Percentiles rank a stretch among this genome's conserved stretches.
Conservation (phyloP, 2,888 invertebrate species). For the Eupeodes luniger region DNA sequence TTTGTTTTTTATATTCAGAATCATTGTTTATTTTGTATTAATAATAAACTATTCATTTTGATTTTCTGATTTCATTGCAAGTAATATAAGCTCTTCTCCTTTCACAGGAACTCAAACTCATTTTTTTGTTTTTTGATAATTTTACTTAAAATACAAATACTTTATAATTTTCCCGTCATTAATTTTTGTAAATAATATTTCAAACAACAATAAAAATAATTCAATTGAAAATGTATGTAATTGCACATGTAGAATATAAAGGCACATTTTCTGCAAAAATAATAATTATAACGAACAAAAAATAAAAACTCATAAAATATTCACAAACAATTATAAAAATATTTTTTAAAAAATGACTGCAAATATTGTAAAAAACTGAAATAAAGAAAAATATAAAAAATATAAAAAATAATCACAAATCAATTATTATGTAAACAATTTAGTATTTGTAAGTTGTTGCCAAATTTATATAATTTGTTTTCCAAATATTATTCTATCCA, state of each 20-base stretch:
- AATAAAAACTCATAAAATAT: background rate
- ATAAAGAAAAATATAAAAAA: background rate
- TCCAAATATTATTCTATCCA: background rate
- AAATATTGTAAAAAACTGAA: constrained; percentile 2
- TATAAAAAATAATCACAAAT: background rate
- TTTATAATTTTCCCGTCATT: background rate
- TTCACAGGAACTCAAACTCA: background rate
- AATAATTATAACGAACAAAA: background rate
- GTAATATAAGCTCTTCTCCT: no score
- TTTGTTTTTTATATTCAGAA: no score
- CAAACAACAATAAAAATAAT: background rate
- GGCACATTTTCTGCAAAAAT: constrained; percentile 15
- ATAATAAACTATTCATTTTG: no score
- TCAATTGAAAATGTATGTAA: constrained; percentile 33
- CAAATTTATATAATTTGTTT: constrained; percentile 50
- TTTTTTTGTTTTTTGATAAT: background rate
- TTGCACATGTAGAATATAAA: constrained; percentile 38
- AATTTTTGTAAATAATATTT: constrained; percentile 16
- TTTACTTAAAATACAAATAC: no score
- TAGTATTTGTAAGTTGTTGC: constrained; percentile 62
- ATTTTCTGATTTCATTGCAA: no score
- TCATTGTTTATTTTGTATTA: no score
- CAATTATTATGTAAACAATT: background rate
- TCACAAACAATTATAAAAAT: constrained; percentile 11
- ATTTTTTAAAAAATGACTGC: constrained; percentile 11